Conservation (phyloP, 2,888 invertebrate species). For the Choreutis nemorana region DNA sequence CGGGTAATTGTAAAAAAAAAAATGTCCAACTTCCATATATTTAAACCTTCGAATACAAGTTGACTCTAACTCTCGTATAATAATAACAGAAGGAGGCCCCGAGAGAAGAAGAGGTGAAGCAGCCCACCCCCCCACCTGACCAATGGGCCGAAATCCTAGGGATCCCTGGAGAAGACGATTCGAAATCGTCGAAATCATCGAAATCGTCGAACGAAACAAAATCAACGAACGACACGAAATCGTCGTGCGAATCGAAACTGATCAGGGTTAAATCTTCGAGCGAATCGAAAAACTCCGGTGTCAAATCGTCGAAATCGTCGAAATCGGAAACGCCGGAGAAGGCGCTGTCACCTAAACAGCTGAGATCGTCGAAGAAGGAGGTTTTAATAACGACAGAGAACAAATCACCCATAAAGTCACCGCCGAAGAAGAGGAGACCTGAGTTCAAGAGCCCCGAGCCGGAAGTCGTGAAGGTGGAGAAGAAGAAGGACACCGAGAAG, state of each 20-base stretch:
- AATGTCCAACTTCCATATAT: too few species aligned
- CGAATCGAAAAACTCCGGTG: too few species aligned
- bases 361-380: conserved; percentile 43
- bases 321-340: conserved; percentile 25
- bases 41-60: too few species aligned
- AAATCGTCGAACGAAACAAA: background rate
- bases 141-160: conserved; percentile 59
- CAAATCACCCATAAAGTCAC: conserved; percentile 32
- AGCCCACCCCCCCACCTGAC: conserved; percentile 55
- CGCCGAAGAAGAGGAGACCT: conserved; percentile 37
- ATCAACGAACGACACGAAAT: background rate
- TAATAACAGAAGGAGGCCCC: too few species aligned
- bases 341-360: conserved; percentile 35
- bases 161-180: conserved; percentile 37
- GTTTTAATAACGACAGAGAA: conserved; percentile 23
- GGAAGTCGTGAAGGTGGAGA: conserved; percentile 24
- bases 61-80: too few species aligned
- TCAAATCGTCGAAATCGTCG: conserved; percentile 7
- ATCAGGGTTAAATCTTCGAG: too few species aligned
- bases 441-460: conserved; percentile 29
- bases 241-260: conserved; percentile 1
- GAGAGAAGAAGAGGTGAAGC: conserved; percentile 39
- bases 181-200: conserved; percentile 1
- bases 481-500: conserved; percentile 23
- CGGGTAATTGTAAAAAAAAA: too few species aligned